Percentiles rank a stretch among this genome's conserved stretches.
These are phyloP conservation scores for Helleia helle DNA, from an alignment of 2,888 invertebrate genomes.

Conservation along the genomic window DNA sequence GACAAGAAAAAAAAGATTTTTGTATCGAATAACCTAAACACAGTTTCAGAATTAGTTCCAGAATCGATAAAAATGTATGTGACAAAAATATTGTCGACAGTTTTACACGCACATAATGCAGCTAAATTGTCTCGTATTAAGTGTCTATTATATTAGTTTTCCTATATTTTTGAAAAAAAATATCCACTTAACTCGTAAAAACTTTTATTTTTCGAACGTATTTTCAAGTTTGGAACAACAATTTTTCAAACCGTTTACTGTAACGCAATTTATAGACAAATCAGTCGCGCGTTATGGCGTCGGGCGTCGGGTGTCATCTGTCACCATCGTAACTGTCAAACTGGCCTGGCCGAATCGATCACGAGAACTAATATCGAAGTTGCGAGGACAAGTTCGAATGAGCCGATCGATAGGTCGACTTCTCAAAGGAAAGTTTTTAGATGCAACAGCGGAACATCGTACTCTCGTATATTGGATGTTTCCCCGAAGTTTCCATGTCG, in stretches of 20 bases:
- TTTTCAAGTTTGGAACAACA: conserved; percentile 9
- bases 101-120: too few relatives aligned
- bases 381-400: conserved; percentile 33
- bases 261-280: conserved; percentile 40
- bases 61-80: too few relatives aligned
- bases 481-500: conserved; percentile 49
- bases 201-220: too few relatives aligned
- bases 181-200: too few relatives aligned
- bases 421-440: conserved; percentile 41
- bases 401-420: conserved; percentile 27
- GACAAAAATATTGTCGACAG: too few relatives aligned
- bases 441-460: conserved; percentile 40
- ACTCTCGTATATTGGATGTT: conserved; percentile 62
- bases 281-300: conserved; percentile 57
- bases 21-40: too few relatives aligned
- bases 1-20: too few relatives aligned
- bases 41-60: too few relatives aligned
- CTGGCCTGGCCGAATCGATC: conserved; percentile 63
- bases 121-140: too few relatives aligned
- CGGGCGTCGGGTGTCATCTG: conserved; percentile 61
- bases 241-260: conserved; percentile 11
- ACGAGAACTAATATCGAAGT: conserved; percentile 70
- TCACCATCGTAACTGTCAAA: conserved; percentile 69
- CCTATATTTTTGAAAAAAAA: too few relatives aligned
- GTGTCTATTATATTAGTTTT: too few relatives aligned